Conservation (phyloP, 2,888 invertebrate genomes). For the Eristalis pertinax region DNA sequence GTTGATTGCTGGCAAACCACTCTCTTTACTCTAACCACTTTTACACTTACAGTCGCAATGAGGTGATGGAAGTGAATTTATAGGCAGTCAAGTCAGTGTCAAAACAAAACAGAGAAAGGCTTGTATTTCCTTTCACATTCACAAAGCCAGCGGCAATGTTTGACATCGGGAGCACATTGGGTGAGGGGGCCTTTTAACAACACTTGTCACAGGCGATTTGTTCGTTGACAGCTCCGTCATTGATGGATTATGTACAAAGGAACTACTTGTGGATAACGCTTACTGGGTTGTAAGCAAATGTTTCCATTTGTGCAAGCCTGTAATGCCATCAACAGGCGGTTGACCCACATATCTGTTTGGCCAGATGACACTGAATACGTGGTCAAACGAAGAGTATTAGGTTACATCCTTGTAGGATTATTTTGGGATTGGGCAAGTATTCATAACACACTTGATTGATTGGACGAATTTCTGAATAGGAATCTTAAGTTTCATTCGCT, state of each 20-base stretch:
- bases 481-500: neutral
- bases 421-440: neutral
- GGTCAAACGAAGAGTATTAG: neutral
- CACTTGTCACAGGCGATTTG: slow-evolving; percentile 52
- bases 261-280: neutral
- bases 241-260: neutral
- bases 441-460: neutral
- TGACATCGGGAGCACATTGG: neutral
- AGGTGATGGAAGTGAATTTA: too few species aligned
- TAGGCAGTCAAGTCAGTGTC: neutral
- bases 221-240: neutral
- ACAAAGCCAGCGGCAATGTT: neutral
- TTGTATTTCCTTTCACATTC: neutral
- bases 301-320: neutral
- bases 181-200: neutral
- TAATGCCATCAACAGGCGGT: neutral
- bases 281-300: neutral
- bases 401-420: neutral
- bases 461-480: neutral
- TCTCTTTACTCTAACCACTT: neutral
- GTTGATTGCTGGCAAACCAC: neutral
- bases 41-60: neutral
- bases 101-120: neutral
- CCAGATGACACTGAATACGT: neutral
- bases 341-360: neutral